Percentiles rank a stretch among this genome's conserved stretches.
Conservation (phyloP, 2,888 invertebrate genomes). For the Sinhomidia bicolor region DNA sequence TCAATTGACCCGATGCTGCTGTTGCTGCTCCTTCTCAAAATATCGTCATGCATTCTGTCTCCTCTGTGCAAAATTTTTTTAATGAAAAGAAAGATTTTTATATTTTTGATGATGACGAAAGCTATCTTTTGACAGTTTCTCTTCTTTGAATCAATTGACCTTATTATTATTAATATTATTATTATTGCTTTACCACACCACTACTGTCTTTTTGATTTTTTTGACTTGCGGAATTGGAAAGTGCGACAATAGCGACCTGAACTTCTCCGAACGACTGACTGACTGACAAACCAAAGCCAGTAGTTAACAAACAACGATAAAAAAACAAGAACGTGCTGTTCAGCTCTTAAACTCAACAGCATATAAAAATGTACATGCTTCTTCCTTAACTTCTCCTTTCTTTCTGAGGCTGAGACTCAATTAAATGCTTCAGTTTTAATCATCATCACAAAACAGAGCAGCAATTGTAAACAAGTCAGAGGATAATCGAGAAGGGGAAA, state of each 20-base stretch:
- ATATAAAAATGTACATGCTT: neutral
- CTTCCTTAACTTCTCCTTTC: slow-evolving; percentile 11
- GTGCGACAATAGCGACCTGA: neutral
- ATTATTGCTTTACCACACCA: too few species aligned
- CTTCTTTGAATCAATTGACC: slow-evolving; percentile 19
- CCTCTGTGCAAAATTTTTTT: neutral
- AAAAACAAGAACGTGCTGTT: neutral
- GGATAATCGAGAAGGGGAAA: neutral
- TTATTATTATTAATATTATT: neutral
- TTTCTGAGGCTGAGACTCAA: slow-evolving; percentile 20
- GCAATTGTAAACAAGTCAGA: neutral
- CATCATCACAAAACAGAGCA: neutral
- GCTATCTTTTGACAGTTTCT: slow-evolving; percentile 2
- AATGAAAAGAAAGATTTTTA: neutral
- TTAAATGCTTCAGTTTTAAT: slow-evolving; percentile 36
- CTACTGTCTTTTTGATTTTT: neutral
- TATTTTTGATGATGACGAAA: slow-evolving; percentile 6
- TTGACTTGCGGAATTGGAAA: neutral
- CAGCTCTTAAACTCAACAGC: neutral
- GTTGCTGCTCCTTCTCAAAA: neutral
- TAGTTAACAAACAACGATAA: too few species aligned
- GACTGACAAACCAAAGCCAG: neutral
- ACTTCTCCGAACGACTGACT: neutral
- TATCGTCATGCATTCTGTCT: slow-evolving; percentile 36
- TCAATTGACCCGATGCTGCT: neutral